phyloP scores from a whole-genome alignment of 2,888 invertebrate species.

The Caenorhabditis afra region DNA sequence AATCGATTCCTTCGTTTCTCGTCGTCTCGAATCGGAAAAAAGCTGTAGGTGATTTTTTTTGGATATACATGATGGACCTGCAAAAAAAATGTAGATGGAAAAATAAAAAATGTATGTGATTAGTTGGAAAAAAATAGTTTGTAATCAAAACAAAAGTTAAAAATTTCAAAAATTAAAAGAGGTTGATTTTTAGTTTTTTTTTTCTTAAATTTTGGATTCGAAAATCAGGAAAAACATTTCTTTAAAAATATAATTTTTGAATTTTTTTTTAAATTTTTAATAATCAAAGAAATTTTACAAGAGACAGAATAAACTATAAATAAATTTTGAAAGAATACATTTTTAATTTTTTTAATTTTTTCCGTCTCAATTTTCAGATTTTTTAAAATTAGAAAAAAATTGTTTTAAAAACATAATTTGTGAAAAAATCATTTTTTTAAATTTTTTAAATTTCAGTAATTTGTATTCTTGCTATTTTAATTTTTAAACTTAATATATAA shows the following conservation, averaged over 20 bases:
- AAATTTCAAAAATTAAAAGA: no score
- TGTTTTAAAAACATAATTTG: background rate
- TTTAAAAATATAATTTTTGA: no score
- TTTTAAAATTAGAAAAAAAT: background rate
- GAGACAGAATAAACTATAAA: no score
- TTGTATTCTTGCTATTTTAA: no score
- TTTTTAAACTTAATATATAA: no score
- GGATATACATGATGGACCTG: conserved; percentile 69
- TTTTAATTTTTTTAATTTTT: background rate
- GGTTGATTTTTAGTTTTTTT: no score
- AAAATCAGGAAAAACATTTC: background rate
- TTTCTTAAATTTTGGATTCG: background rate
- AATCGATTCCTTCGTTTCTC: conserved; percentile 25
- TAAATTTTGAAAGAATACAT: background rate
- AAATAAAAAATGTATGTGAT: background rate
- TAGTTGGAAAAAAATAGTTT: conserved; percentile 10
- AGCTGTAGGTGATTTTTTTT: conserved; percentile 71
- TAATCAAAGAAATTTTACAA: no score
- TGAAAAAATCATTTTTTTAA: no score
- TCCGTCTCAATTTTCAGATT: conserved; percentile 3
- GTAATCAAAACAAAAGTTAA: no score
- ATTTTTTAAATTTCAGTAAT: no score
- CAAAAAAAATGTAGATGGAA: conserved; percentile 20
- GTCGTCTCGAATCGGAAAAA: conserved; percentile 62
- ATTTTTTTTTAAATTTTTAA: no score